These are phyloP conservation scores for Phylloscopus whistleri DNA, from an alignment of 2,113 vertebrate genomes.

Conservation along the genomic window DNA sequence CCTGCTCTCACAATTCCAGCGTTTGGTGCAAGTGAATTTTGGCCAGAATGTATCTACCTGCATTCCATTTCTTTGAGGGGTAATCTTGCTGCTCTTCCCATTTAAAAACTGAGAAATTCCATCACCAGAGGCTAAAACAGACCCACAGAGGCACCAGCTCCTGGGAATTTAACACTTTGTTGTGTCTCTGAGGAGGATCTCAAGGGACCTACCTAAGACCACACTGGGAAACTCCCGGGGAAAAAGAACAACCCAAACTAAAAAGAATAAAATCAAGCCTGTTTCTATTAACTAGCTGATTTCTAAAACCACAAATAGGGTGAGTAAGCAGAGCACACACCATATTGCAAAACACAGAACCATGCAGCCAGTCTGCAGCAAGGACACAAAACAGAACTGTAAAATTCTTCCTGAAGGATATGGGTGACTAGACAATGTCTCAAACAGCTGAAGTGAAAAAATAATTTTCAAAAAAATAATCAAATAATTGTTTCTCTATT, in stretches of 20 bases:
- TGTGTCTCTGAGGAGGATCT: neutral
- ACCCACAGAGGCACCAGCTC: neutral
- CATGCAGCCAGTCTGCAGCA: neutral
- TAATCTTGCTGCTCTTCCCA: neutral
- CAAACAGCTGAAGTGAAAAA: neutral
- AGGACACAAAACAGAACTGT: neutral
- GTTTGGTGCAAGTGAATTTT: neutral
- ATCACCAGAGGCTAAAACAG: neutral
- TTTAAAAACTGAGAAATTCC: neutral
- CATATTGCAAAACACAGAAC: neutral
- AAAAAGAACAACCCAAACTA: neutral
- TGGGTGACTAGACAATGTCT: neutral
- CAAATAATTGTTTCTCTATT: neutral
- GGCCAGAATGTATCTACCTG: neutral
- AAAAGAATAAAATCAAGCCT: neutral
- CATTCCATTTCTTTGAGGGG: neutral
- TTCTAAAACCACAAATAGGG: neutral
- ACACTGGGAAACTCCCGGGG: neutral
- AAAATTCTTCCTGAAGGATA: neutral
- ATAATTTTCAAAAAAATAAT: neutral
- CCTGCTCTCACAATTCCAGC: neutral
- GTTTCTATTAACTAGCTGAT: neutral
- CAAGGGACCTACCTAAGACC: neutral
- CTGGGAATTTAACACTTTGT: neutral
- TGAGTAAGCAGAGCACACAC: neutral